These are phyloP conservation scores for Zaprionus davidi DNA, from an alignment of 1,140 invertebrate genomes.

Conservation along the genomic window DNA sequence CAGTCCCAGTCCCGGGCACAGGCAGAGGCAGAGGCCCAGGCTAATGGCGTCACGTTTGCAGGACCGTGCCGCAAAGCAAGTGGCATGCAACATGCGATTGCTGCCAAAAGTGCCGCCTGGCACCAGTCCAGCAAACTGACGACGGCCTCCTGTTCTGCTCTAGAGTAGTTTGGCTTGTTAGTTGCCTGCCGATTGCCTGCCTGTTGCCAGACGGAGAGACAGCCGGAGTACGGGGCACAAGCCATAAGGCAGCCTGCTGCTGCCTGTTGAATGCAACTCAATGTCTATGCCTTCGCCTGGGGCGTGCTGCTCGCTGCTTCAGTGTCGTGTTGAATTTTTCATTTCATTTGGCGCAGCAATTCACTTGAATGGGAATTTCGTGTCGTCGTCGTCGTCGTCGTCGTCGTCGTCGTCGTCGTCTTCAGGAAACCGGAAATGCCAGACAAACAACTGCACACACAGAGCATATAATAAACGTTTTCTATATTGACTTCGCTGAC, in stretches of 20 bases:
- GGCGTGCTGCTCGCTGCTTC: conserved; percentile 39
- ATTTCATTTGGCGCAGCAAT: conserved; percentile 83
- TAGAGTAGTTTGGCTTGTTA: conserved; percentile 77
- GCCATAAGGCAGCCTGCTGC: conserved; percentile 33
- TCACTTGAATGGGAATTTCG: conserved; percentile 82
- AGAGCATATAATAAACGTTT: conserved; percentile 73
- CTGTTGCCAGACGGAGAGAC: conserved; percentile 16
- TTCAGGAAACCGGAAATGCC: conserved; percentile 70
- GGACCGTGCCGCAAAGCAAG: conserved; percentile 67
- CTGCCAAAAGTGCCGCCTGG: conserved; percentile 82
- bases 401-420: conserved; percentile 51
- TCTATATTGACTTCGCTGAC: conserved; percentile 53
- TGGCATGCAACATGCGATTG: conserved; percentile 84
- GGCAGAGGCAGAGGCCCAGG: conserved; percentile 53
- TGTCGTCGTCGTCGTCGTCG: conserved; percentile 68
- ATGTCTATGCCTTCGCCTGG: conserved; percentile 13
- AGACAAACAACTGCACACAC: conserved; percentile 72
- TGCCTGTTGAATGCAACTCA: conserved; percentile 68
- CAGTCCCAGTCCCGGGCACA: neutral
- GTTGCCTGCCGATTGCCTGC: conserved; percentile 49
- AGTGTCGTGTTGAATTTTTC: conserved; percentile 81
- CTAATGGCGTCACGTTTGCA: conserved; percentile 80
- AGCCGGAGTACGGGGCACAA: neutral
- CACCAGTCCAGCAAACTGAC: conserved; percentile 65
- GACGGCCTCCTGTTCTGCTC: conserved; percentile 54